Percentiles rank a stretch among this genome's conserved stretches.
phyloP scores from a whole-genome alignment of 2,113 vertebrate species.

The Dolichallabes microphthalmus region DNA sequence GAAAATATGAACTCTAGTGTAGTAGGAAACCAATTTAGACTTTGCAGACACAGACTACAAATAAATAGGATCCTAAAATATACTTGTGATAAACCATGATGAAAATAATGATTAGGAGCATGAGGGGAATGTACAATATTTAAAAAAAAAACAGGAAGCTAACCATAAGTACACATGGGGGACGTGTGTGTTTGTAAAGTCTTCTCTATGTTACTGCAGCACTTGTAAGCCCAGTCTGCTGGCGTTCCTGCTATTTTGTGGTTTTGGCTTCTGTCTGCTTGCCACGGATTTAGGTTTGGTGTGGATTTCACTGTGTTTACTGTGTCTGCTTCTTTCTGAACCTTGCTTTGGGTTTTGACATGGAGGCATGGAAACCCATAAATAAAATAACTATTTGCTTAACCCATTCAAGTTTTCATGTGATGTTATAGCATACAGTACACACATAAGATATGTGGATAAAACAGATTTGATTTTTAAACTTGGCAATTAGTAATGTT shows the following conservation, averaged over 20 bases:
- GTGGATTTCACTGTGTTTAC: constrained; percentile 18
- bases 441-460: neutral
- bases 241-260: constrained; percentile 21
- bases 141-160: constrained; percentile 10
- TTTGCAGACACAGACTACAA: neutral
- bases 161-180: neutral
- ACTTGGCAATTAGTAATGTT: neutral
- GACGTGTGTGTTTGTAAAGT: neutral
- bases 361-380: neutral
- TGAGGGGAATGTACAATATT: neutral
- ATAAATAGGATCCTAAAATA: neutral
- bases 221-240: neutral
- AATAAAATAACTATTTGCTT: neutral
- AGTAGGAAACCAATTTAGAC: neutral
- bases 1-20: neutral
- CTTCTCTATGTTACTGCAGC: neutral
- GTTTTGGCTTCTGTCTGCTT: constrained; percentile 21
- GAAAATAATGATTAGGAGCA: neutral
- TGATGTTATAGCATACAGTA: neutral
- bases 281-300: neutral
- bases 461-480: neutral
- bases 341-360: neutral
- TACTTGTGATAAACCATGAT: neutral
- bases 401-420: neutral
- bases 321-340: constrained; percentile 1